These are phyloP conservation scores for Dermatemys mawii DNA, from an alignment of 2,113 vertebrate species.

Conservation along the genomic window DNA sequence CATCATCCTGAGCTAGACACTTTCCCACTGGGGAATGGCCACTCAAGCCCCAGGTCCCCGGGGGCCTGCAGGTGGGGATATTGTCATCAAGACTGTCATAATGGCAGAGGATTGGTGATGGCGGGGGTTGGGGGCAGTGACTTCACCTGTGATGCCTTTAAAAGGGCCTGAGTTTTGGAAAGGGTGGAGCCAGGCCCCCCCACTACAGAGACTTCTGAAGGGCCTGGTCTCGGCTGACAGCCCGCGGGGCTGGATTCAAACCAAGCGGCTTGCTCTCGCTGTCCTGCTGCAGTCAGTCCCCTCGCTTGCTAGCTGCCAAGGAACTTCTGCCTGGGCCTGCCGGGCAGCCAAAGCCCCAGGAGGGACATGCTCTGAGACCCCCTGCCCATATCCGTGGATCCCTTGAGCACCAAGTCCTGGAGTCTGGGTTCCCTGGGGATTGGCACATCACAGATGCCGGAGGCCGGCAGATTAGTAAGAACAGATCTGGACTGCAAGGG, in stretches of 20 bases:
- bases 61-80: background rate
- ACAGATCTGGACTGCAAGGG: background rate
- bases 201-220: background rate
- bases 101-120: background rate
- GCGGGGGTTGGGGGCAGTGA: no score
- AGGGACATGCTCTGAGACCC: no score
- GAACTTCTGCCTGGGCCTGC: background rate
- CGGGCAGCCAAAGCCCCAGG: background rate
- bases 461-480: background rate
- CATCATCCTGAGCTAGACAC: background rate
- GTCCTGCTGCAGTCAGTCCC: background rate
- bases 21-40: background rate
- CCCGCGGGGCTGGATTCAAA: background rate
- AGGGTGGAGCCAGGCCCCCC: no score
- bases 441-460: background rate
- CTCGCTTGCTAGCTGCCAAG: background rate
- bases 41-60: background rate
- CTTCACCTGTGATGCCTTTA: background rate
- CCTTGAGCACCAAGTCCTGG: background rate
- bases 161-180: background rate
- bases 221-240: background rate
- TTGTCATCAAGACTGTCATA: background rate
- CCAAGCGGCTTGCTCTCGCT: background rate
- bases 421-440: background rate
- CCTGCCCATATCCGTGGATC: accelerated